Conservation (phyloP, 2,888 invertebrate species). For the Oxyteleia sp. region DNA sequence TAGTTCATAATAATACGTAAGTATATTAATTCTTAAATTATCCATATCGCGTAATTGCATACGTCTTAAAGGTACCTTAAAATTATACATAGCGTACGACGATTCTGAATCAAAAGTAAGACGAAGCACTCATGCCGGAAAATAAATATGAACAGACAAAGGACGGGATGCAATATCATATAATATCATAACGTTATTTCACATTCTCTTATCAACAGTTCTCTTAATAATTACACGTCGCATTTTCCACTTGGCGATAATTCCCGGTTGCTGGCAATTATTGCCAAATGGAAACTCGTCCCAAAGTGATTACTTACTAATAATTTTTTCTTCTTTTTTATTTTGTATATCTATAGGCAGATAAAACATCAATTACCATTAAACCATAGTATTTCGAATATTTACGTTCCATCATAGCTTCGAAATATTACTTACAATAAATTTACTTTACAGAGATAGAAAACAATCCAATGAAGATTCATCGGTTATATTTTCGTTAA, state of each 20-base stretch:
- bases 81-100: slow-evolving; percentile 70
- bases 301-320: slow-evolving; percentile 55
- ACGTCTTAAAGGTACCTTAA: slow-evolving; percentile 71
- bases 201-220: slow-evolving; percentile 71
- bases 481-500: slow-evolving; percentile 66
- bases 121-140: slow-evolving; percentile 62
- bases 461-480: slow-evolving; percentile 62
- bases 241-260: slow-evolving; percentile 33
- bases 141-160: slow-evolving; percentile 73
- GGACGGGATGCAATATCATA: slow-evolving; percentile 72
- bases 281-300: slow-evolving; percentile 48
- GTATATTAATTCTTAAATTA: slow-evolving; percentile 80
- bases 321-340: slow-evolving; percentile 45
- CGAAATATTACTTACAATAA: slow-evolving; percentile 68
- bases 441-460: slow-evolving; percentile 72
- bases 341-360: slow-evolving; percentile 67
- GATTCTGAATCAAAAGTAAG: slow-evolving; percentile 65
- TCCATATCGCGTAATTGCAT: slow-evolving; percentile 71
- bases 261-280: slow-evolving; percentile 5
- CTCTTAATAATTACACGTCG: slow-evolving; percentile 67
- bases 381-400: slow-evolving; percentile 60
- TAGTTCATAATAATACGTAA: slow-evolving; percentile 81
- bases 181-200: slow-evolving; percentile 70
- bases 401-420: slow-evolving; percentile 62
- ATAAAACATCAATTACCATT: slow-evolving; percentile 71